Conservation (phyloP, 2,797 vertebrate genomes). For the Brachyalestes nurse region DNA sequence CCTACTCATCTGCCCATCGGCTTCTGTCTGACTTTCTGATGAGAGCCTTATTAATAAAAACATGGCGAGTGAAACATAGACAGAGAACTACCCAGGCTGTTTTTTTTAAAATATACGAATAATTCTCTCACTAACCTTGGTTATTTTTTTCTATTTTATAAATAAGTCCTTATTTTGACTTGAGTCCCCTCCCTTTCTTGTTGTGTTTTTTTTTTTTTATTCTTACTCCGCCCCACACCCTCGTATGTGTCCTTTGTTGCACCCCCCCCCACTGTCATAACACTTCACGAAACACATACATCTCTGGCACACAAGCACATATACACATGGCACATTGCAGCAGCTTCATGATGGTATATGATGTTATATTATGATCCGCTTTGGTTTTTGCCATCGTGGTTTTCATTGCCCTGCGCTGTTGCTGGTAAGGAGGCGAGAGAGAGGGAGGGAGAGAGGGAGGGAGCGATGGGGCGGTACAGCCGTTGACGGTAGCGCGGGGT, state of each 20-base stretch:
- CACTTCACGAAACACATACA: slow-evolving; percentile 53
- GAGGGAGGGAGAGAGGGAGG: slow-evolving; percentile 26
- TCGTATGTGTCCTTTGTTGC: slow-evolving; percentile 41
- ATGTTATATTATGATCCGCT: slow-evolving; percentile 49
- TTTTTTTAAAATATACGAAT: not conserved
- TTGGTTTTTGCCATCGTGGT: slow-evolving; percentile 36
- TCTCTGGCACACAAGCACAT: slow-evolving; percentile 55
- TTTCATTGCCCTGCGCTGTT: slow-evolving; percentile 35
- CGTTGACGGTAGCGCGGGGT: slow-evolving; percentile 70
- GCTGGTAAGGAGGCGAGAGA: not conserved
- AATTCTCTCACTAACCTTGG: not conserved
- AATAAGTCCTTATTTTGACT: slow-evolving; percentile 20
- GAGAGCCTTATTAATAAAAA: slow-evolving; percentile 46
- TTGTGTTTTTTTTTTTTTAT: too few species aligned
- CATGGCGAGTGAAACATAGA: not conserved
- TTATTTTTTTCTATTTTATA: slow-evolving; percentile 42
- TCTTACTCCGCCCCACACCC: slow-evolving; percentile 24
- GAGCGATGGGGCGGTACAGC: slow-evolving; percentile 61
- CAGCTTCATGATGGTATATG: slow-evolving; percentile 37
- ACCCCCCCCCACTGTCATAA: slow-evolving; percentile 47
- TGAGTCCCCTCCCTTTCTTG: slow-evolving; percentile 13
- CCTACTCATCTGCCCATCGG: slow-evolving; percentile 9
- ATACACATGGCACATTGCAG: slow-evolving; percentile 47
- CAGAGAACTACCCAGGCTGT: not conserved
- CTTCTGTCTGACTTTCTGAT: slow-evolving; percentile 37